Percentiles rank a stretch among this genome's conserved stretches.
phyloP scores from a whole-genome alignment of 2,888 invertebrate species.

The Epiperipatus broadwayi region DNA sequence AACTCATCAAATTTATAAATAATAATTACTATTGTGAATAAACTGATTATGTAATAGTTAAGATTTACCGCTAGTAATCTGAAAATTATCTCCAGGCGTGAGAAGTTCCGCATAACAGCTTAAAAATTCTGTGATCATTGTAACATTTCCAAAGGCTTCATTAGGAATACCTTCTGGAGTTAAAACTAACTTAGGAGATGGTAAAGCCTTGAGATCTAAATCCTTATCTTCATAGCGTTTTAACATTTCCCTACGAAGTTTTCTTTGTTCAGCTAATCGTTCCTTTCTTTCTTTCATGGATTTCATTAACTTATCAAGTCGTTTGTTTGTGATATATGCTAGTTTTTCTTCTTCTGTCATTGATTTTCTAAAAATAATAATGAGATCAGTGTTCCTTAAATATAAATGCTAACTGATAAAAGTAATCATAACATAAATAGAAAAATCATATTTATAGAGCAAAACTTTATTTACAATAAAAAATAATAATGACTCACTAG shows the following conservation, averaged over 20 bases:
- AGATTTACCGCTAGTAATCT: slow-evolving; percentile 7
- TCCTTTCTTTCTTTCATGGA: no score
- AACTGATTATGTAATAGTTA: no score
- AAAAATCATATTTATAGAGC: no score
- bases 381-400: no score
- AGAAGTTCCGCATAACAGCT: slow-evolving; percentile 26
- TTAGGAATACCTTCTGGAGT: slow-evolving; percentile 28
- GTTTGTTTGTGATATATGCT: slow-evolving; percentile 21
- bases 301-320: slow-evolving; percentile 16
- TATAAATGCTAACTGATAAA: no score
- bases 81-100: slow-evolving; percentile 23
- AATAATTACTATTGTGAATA: no score
- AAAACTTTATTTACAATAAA: no score
- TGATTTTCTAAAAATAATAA: slow-evolving; percentile 4
- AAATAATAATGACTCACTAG: no score
- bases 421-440: no score
- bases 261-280: background rate
- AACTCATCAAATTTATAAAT: no score
- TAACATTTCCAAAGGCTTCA: slow-evolving; percentile 28
- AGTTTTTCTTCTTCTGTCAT: slow-evolving; percentile 25
- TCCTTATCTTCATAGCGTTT: slow-evolving; percentile 25
- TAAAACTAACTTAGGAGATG: slow-evolving; percentile 23
- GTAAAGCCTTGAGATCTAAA: slow-evolving; percentile 22
- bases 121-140: slow-evolving; percentile 30
- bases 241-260: no score